Conservation (phyloP, 2,888 invertebrate genomes). For the Drosophila subsilvestris region DNA sequence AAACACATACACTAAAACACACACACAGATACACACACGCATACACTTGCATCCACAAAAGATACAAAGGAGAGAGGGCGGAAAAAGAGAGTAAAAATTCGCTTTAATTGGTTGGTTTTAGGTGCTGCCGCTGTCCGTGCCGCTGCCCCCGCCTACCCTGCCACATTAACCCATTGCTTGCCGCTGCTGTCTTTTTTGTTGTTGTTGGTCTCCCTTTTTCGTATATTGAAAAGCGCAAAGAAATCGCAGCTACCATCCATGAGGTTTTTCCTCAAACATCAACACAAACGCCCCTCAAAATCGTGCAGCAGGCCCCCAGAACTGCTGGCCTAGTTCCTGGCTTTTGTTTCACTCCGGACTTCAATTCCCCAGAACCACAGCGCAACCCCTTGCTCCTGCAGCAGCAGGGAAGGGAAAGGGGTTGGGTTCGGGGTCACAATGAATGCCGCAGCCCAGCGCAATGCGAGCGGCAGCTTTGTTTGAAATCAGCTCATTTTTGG, state of each 20-base stretch:
- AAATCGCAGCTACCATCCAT: constrained; percentile 49
- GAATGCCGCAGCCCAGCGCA: constrained; percentile 51
- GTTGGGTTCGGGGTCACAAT: constrained; percentile 50
- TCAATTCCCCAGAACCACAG: constrained; percentile 25
- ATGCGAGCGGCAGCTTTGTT: constrained; percentile 59
- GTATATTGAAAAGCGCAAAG: constrained; percentile 71
- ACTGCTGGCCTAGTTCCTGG: constrained; percentile 74
- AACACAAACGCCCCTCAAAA: constrained; percentile 62
- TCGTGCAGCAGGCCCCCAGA: constrained; percentile 47
- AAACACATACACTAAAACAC: constrained; percentile 33
- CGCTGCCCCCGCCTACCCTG: not conserved
- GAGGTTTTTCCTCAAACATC: constrained; percentile 51
- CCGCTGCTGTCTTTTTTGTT: constrained; percentile 12
- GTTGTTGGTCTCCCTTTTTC: constrained; percentile 15
- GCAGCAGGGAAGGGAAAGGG: too few species aligned
- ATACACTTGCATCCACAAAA: not conserved
- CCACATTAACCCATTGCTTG: constrained; percentile 36
- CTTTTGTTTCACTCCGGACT: constrained; percentile 68
- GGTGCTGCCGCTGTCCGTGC: constrained; percentile 13
- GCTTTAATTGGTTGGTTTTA: constrained; percentile 68
- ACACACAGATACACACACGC: constrained; percentile 2
- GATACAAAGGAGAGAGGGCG: constrained; percentile 32
- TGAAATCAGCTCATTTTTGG: constrained; percentile 75
- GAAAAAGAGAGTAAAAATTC: constrained; percentile 25
- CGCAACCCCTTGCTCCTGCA: not conserved